phyloP scores from a whole-genome alignment of 2,113 vertebrate genomes.

The Myxocyprinus asiaticus region DNA sequence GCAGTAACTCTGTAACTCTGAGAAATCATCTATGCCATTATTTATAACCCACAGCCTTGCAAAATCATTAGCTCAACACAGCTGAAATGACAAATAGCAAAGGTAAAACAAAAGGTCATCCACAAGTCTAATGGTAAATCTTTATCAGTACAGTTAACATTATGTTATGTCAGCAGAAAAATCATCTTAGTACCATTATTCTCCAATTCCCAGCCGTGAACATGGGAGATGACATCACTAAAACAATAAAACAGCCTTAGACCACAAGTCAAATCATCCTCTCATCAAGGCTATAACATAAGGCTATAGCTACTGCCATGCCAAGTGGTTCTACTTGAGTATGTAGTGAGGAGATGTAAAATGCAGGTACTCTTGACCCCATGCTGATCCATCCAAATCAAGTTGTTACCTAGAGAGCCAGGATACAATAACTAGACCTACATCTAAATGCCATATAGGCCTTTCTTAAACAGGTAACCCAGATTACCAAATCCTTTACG shows the following conservation, averaged over 20 bases:
- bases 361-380: not conserved
- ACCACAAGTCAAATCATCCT: slow-evolving; percentile 12
- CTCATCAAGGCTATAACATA: not conserved
- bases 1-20: not conserved
- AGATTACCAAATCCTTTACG: not conserved
- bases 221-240: slow-evolving; percentile 25
- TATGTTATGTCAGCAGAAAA: slow-evolving; percentile 11
- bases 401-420: too few relatives aligned
- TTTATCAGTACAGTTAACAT: not conserved
- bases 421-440: not conserved
- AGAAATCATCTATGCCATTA: not conserved
- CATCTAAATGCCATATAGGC: not conserved
- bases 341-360: not conserved
- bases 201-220: slow-evolving; percentile 18
- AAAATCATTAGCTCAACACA: not conserved
- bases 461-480: not conserved
- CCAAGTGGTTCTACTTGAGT: not conserved
- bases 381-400: not conserved
- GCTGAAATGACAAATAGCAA: slow-evolving; percentile 7
- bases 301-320: not conserved
- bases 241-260: slow-evolving; percentile 8
- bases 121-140: not conserved
- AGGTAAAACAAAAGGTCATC: slow-evolving; percentile 42
- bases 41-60: not conserved
- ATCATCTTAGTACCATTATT: slow-evolving; percentile 28